Evolutionary conservation across 2,888 invertebrate species (phyloP), one percentile per base, ranked within the genome.

Genomic region (Hemistola chrysoprasaria): DNA sequence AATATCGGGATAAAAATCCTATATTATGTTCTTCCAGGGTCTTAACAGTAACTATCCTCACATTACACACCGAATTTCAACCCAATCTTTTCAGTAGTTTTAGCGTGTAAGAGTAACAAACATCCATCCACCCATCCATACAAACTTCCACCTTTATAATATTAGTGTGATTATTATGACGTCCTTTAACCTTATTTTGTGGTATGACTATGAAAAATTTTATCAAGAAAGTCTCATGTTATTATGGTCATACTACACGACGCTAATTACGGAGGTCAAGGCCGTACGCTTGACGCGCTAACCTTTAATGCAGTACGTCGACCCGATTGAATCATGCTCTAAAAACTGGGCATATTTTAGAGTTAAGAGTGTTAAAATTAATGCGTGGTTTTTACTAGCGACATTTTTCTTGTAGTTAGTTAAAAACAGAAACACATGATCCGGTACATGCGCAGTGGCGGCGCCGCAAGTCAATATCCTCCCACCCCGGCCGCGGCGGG

Each of bases 391-490:
- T 59, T 62, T 72, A 63, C 65, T 59, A 62, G 59, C 56, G 54
- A 61, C 63, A 64, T 62, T 68, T 65, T 71, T 62, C 59, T 64
- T 62, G 52, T 56, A 62, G 64, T 65, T 63, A 72, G 72, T 74
- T 77, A 78, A 83, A 81, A 84, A 83, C 83, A 83, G 82, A 79
- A 81, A 83, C 84, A 84, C 81, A 81, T 82, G 83, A 78, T 77
- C 71, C 69, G 70, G 78, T 73, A 74, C 83, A 85, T 86, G 88
- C 88, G 86, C 87, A 82, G 59, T 80, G 72, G 63, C 68, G 78
- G 64, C 78, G 72, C 51, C 74, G 78, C 85, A 75, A 87, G 88
- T 88, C 88, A 87, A 85, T 90, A 90, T 84, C 85, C 86, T 81
- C 88, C 84, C 74, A 71, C 74, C 80, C 71, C 75, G 71, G 63